A percentile compares a stretch with the other conserved stretches of the same genome.
Evolutionary conservation across 2,888 invertebrate genomes (phyloP).

Genomic region (Latrodectus hesperus): DNA sequence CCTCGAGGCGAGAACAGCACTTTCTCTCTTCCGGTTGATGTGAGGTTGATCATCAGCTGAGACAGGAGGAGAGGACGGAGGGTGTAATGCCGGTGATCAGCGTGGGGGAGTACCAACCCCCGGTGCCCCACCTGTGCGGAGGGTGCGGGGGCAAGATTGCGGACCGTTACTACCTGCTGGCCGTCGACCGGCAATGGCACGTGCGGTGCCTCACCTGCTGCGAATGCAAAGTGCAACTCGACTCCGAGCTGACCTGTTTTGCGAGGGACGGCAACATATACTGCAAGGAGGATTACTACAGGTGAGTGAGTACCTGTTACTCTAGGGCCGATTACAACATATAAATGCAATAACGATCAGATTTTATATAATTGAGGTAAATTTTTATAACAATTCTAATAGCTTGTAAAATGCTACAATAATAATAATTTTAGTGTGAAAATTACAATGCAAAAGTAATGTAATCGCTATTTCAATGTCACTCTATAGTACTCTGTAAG

Average conservation of each 20-base stretch:
- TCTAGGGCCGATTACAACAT: neutral
- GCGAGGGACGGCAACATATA: slow-evolving; percentile 94
- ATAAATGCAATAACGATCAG: too few species aligned
- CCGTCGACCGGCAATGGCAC: slow-evolving; percentile 95
- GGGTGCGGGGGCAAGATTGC: slow-evolving; percentile 92
- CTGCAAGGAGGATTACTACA: slow-evolving; percentile 97
- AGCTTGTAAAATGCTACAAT: too few species aligned
- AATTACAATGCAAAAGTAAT: too few species aligned
- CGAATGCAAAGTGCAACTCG: slow-evolving; percentile 90
- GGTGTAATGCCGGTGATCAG: slow-evolving; percentile 67
- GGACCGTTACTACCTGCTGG: slow-evolving; percentile 92
- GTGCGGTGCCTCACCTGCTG: slow-evolving; percentile 91
- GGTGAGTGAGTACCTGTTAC: slow-evolving; percentile 80
- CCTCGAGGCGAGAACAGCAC: neutral
- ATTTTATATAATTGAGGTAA: too few species aligned
- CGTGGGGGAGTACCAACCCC: slow-evolving; percentile 63
- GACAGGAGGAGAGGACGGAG: neutral
- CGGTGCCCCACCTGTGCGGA: slow-evolving; percentile 79
- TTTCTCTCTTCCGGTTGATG: neutral
- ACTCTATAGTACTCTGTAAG: too few species aligned
- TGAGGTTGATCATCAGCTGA: neutral
- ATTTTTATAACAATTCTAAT: too few species aligned
- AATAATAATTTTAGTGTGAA: too few species aligned
- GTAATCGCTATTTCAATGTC: too few species aligned
- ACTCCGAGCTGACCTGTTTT: slow-evolving; percentile 93